Base-by-base conservation (phyloP, 2,888 invertebrate genomes). In the Rhagium mordax region DNA sequence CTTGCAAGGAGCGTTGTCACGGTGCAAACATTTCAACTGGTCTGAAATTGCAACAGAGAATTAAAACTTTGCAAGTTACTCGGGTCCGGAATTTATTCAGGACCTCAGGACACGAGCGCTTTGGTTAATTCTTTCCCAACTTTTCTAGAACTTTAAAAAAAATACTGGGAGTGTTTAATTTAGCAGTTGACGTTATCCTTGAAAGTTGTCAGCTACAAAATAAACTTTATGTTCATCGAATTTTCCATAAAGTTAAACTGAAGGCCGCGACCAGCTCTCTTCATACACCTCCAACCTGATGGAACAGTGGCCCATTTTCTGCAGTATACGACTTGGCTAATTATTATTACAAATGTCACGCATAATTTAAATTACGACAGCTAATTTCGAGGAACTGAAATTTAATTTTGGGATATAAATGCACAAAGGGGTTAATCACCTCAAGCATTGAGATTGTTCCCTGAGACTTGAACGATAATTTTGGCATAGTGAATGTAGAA, bases 351-450 rank as follows among this genome's bases (percentile, higher is more conserved):
- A n/a, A n/a, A n/a, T n/a, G n/a, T n/a, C n/a, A n/a, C n/a, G n/a
- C n/a, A n/a, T 29, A 41, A 7, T 20, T 41, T 4, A 20, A 15
- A 29, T 20, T 29, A 41, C 18, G 18, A 62, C 61, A 24, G 60
- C 33, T 16, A 20, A 18, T 33, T 20, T 47, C 48, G 21, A 7
- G 16, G 27, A 59, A 33, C 41, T 18, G 20, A 51, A 51, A 51
- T 21, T 8, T 18, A 18, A 18, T 20, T 55, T 55, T 4, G 27
- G 21, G 24, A 55, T n/a, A n/a, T 55, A 48, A 62, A 62, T 20
- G n/a, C 61, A 47, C 47, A 24, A n/a, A 21, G 21, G 48, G 61
- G 20, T 62, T 62, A 62, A 62, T 13, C 24, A 24, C 47, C 15
- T 48, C 15, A 41, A 21, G 24, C 61, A 15, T 4, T n/a, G 48